Base-by-base conservation (phyloP, 2,797 vertebrate genomes). In the Graptemys geographica region DNA sequence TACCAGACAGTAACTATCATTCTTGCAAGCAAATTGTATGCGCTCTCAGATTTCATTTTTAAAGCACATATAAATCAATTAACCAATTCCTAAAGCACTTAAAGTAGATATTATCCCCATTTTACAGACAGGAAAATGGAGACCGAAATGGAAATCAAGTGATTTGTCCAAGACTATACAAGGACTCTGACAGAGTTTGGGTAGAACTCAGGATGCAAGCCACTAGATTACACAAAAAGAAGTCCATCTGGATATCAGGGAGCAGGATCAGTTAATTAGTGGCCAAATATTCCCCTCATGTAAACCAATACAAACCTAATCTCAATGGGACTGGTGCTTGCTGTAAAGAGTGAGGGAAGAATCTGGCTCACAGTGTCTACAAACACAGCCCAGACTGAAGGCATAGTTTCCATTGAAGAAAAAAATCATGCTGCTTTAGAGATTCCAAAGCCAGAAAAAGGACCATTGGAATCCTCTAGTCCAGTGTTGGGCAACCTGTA, bases 1-100 rank as follows among this genome's bases (percentile, higher is more conserved):
- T 56, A 16, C 2, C 1, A 49, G 25, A 74, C 62, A 80, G 31
- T 0, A 4, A 3, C 76, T 19, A 3, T 1, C 0, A 0, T 7
- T 2, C 78, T 88, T 23, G 41, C n/a, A 53, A 83, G 78, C 33
- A 25, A 69, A 37, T 37, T 69, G 41, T 1, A 37, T 25, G 11
- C 27, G 27, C 10, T 33, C 41, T 15, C 1, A 41, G 65, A 72
- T 59, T 15, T 3, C 5, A 47, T 5, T 9, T n/a, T 49, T 13
- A 12, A 27, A 19, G 44, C 15, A 62, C 15, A 33, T 31, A 59
- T 12, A 28, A 18, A 18, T 33, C 15, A 31, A 55, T 18, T 9
- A 52, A 4, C 0, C 0, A 0, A 31, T 0, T 56, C 31, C 52
- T 3, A 4, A 27, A 31, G 3, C 6, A 13, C 12, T 21, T 25